Evolutionary conservation across 2,797 vertebrate genomes (phyloP).

Genomic region (Geotrypetes seraphini): DNA sequence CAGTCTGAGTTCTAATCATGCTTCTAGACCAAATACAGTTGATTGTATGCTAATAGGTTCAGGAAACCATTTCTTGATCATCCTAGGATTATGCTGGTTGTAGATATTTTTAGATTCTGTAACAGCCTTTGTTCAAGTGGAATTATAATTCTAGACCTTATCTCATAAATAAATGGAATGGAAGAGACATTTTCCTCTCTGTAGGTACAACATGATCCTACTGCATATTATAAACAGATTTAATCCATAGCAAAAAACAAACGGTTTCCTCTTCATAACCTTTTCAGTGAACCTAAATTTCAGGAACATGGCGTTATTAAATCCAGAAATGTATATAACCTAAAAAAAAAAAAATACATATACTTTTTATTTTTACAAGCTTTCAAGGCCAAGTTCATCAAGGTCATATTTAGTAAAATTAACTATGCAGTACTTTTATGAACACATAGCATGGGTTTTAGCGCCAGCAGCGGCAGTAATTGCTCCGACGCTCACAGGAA

Average conservation of each 20-base stretch:
- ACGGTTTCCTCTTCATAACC: slow-evolving; percentile 18
- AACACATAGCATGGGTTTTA: no score
- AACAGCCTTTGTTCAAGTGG: slow-evolving; percentile 5
- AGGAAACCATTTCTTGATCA: slow-evolving; percentile 26
- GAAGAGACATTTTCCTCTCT: slow-evolving; percentile 25
- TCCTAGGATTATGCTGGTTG: slow-evolving; percentile 25
- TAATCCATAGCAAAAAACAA: slow-evolving; percentile 28
- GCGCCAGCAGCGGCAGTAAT: no score
- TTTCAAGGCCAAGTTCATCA: background rate
- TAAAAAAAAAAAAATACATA: background rate
- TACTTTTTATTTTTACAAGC: background rate
- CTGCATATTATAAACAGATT: slow-evolving; percentile 45
- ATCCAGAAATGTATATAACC: background rate
- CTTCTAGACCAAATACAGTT: slow-evolving; percentile 19
- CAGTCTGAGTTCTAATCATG: slow-evolving; percentile 35
- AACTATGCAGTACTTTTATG: background rate
- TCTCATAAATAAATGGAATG: slow-evolving; percentile 23
- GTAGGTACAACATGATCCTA: slow-evolving; percentile 22
- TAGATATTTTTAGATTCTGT: slow-evolving; percentile 31
- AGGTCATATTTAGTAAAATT: background rate
- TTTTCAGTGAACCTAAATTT: background rate
- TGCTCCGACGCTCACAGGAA: no score
- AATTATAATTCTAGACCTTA: slow-evolving; percentile 29
- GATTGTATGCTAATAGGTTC: slow-evolving; percentile 30
- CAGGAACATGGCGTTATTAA: background rate